These are phyloP conservation scores for Leucophenga montana DNA, from an alignment of 2,888 invertebrate species.

Conservation along the genomic window DNA sequence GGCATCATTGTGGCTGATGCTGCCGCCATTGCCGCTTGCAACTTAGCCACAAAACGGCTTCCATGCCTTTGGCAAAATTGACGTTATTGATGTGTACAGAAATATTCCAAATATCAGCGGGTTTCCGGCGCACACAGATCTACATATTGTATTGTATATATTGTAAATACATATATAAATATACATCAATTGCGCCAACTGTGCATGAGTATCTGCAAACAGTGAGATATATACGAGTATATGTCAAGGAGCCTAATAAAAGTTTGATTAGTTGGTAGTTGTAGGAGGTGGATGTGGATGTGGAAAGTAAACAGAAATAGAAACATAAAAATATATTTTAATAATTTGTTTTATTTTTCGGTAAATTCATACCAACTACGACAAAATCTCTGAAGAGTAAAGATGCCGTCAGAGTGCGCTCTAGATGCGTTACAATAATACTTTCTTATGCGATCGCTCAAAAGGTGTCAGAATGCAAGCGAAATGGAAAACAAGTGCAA, in stretches of 20 bases:
- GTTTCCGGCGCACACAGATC: neutral
- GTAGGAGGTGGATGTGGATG: no score
- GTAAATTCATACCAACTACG: no score
- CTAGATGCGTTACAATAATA: no score
- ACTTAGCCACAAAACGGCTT: constrained; percentile 56
- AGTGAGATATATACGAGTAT: neutral
- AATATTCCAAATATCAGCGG: constrained; percentile 61
- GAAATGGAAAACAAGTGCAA: no score
- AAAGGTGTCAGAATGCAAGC: no score
- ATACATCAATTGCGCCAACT: neutral
- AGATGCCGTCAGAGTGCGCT: no score
- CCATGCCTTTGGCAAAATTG: constrained; percentile 14
- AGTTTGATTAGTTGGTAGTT: no score
- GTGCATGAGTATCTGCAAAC: neutral
- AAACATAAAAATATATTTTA: no score
- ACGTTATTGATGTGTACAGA: constrained; percentile 62
- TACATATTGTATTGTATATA: neutral
- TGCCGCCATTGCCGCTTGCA: constrained; percentile 25
- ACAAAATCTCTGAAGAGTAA: no score
- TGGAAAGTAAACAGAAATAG: no score
- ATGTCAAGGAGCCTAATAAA: neutral
- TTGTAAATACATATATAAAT: neutral
- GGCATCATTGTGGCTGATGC: neutral
- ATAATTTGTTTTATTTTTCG: no score
- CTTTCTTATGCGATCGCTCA: no score